Conservation (phyloP, 2,888 invertebrate species). For the Ennomos quercinarius region DNA sequence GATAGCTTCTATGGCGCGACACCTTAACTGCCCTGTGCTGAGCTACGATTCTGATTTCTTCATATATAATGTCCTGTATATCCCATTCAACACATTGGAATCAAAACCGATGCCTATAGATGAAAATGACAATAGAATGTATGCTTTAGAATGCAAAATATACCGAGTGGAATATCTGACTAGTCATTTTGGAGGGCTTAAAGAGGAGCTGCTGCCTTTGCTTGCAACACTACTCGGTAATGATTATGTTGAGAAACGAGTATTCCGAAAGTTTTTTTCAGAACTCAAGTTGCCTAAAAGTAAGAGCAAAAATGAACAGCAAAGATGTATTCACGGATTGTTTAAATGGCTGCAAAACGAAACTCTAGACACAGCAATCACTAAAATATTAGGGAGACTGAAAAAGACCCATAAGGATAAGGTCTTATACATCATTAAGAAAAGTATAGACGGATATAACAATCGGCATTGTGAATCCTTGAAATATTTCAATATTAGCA, state of each 20-base stretch:
- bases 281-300: slow-evolving; percentile 86
- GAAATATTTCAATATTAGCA: slow-evolving; percentile 79
- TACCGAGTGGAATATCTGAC: slow-evolving; percentile 90
- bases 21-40: slow-evolving; percentile 93
- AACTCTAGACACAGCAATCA: slow-evolving; percentile 88
- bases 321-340: slow-evolving; percentile 89
- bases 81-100: slow-evolving; percentile 90
- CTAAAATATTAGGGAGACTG: slow-evolving; percentile 87
- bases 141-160: slow-evolving; percentile 88
- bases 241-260: slow-evolving; percentile 91
- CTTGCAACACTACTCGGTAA: slow-evolving; percentile 95
- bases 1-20: slow-evolving; percentile 92
- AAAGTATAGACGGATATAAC: slow-evolving; percentile 88
- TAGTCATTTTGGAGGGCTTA: slow-evolving; percentile 87
- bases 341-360: slow-evolving; percentile 92
- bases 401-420: slow-evolving; percentile 82
- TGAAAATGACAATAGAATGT: slow-evolving; percentile 57
- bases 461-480: slow-evolving; percentile 85
- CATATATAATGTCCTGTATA: slow-evolving; percentile 93
- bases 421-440: slow-evolving; percentile 85
- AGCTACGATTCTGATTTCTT: slow-evolving; percentile 98
- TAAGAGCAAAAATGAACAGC: slow-evolving; percentile 85
- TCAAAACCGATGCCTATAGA: slow-evolving; percentile 67
- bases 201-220: slow-evolving; percentile 89
- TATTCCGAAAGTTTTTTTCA: slow-evolving; percentile 89